Conservation (phyloP, 1,140 invertebrate species). For the Drosophila sucinea region DNA sequence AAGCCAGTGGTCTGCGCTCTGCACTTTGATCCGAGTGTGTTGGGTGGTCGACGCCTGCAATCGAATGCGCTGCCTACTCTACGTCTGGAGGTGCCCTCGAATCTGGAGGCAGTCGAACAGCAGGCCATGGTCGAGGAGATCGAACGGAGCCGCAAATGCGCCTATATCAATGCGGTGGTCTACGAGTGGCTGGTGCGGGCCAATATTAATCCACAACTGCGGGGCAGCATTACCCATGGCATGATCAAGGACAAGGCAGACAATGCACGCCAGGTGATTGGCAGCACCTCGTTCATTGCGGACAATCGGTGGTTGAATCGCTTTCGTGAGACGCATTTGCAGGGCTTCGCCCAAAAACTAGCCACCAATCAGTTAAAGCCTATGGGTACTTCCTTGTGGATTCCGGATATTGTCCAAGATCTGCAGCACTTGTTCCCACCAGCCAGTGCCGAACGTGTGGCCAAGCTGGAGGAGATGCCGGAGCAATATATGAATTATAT, state of each 20-base stretch:
- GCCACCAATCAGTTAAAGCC: slow-evolving; percentile 74
- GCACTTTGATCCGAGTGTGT: slow-evolving; percentile 73
- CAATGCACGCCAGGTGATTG: slow-evolving; percentile 69
- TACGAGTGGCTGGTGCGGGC: slow-evolving; percentile 79
- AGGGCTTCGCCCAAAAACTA: slow-evolving; percentile 76
- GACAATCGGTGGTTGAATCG: slow-evolving; percentile 81
- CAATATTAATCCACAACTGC: slow-evolving; percentile 75
- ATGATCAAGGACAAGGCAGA: slow-evolving; percentile 82
- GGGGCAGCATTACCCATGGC: slow-evolving; percentile 78
- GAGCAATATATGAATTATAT: slow-evolving; percentile 78
- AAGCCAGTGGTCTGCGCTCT: slow-evolving; percentile 76
- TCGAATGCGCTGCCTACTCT: slow-evolving; percentile 73
- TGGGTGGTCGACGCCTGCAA: slow-evolving; percentile 67
- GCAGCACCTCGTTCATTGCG: slow-evolving; percentile 70
- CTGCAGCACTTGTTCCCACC: slow-evolving; percentile 74
- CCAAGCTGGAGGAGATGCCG: slow-evolving; percentile 76
- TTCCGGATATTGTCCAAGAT: slow-evolving; percentile 77
- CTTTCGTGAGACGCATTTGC: slow-evolving; percentile 74
- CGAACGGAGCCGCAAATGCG: slow-evolving; percentile 72
- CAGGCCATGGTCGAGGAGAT: slow-evolving; percentile 79
- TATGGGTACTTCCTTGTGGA: slow-evolving; percentile 72
- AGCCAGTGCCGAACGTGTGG: slow-evolving; percentile 72
- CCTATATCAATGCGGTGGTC: slow-evolving; percentile 79
- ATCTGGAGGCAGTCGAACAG: slow-evolving; percentile 73
- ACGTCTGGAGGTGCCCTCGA: slow-evolving; percentile 70